phyloP scores from a whole-genome alignment of 92 coral and sea anemone genomes.

The Hydrozoanthus gracilis region DNA sequence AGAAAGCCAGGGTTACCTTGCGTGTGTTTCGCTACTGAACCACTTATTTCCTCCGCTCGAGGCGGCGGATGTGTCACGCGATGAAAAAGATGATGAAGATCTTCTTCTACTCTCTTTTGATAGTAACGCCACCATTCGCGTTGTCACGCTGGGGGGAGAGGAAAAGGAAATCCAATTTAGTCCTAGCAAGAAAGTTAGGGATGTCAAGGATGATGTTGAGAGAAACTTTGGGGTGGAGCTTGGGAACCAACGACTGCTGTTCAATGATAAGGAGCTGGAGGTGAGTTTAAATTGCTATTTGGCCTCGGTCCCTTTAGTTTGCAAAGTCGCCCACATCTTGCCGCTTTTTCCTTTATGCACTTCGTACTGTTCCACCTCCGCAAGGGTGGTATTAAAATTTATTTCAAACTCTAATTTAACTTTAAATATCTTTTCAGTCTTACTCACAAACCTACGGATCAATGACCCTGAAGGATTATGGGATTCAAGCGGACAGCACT shows the following conservation, averaged over 20 bases:
- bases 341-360: no score
- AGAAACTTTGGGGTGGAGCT: conserved; percentile 45
- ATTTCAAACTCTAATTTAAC: no score
- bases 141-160: conserved; percentile 61
- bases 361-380: background rate
- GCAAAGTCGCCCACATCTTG: background rate
- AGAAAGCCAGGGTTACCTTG: conserved; percentile 42
- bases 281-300: background rate
- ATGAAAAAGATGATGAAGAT: conserved; percentile 2
- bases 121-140: conserved; percentile 42
- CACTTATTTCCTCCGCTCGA: conserved; percentile 58
- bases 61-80: conserved; percentile 19
- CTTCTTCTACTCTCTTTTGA: background rate
- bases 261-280: conserved; percentile 45
- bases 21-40: conserved; percentile 41
- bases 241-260: conserved; percentile 56
- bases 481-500: conserved; percentile 59
- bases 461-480: conserved; percentile 66
- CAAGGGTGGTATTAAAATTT: background rate
- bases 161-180: conserved; percentile 45
- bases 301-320: background rate
- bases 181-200: conserved; percentile 30
- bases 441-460: conserved; percentile 4
- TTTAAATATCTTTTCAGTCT: conserved; percentile 4
- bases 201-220: conserved; percentile 39